These are phyloP conservation scores for Agrochola lota DNA, from an alignment of 2,888 invertebrate genomes.

Conservation along the genomic window DNA sequence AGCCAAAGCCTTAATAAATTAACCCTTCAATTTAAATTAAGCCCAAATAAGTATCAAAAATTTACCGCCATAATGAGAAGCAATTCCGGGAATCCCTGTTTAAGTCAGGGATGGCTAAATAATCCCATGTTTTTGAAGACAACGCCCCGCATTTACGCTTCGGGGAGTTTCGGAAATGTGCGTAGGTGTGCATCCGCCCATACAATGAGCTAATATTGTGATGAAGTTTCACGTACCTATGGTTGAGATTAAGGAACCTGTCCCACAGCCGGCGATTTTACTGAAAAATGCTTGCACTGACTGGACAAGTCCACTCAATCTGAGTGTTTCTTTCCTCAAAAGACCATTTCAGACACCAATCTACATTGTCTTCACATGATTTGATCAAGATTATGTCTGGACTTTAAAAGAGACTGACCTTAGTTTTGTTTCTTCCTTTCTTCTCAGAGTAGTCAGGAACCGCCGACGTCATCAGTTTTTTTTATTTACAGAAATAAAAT, in stretches of 20 bases:
- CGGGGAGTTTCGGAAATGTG: constrained; percentile 22
- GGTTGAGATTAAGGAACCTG: not conserved
- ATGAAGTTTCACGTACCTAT: not conserved
- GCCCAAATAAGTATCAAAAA: constrained; percentile 3
- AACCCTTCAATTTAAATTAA: constrained; percentile 20
- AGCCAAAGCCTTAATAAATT: constrained; percentile 6
- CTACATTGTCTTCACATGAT: not conserved
- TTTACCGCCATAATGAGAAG: constrained; percentile 2
- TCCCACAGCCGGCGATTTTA: not conserved
- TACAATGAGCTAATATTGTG: constrained; percentile 18
- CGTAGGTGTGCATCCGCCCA: constrained; percentile 5
- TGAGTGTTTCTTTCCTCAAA: too few relatives aligned
- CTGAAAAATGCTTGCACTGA: not conserved
- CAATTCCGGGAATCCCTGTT: constrained; percentile 9
- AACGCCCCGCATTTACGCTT: constrained; percentile 8
- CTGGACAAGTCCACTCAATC: too few relatives aligned
- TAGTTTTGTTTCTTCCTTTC: too few relatives aligned
- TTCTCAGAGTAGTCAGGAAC: too few relatives aligned
- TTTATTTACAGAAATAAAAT: too few relatives aligned
- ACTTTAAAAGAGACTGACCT: too few relatives aligned
- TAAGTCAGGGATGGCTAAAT: not conserved
- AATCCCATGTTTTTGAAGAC: constrained; percentile 20
- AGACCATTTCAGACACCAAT: too few relatives aligned
- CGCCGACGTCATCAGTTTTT: too few relatives aligned
- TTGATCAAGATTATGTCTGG: not conserved